Percentiles rank a stretch among this genome's conserved stretches.
phyloP scores from a whole-genome alignment of 2,797 vertebrate species.

The Coccyzus lansbergi region DNA sequence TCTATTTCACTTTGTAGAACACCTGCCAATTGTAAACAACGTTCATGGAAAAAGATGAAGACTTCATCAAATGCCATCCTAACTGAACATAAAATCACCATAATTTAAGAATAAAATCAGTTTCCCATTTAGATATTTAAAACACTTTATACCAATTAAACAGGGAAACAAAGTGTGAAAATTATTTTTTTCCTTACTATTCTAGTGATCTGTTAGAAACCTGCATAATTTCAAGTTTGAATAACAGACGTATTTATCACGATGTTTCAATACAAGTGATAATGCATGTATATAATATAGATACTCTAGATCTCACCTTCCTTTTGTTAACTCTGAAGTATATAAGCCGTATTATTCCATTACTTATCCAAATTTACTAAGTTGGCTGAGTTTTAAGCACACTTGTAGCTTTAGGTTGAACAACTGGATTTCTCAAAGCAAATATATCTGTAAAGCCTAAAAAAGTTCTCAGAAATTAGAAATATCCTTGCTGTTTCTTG shows the following conservation, averaged over 20 bases:
- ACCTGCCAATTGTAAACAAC: background rate
- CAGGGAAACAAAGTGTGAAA: background rate
- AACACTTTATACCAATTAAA: background rate
- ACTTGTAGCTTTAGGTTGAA: background rate
- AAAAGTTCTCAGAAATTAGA: background rate
- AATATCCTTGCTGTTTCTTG: background rate
- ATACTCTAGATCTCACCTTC: background rate
- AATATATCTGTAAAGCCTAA: background rate
- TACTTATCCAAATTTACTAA: background rate
- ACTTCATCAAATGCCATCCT: background rate
- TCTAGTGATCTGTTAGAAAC: background rate
- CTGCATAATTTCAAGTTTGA: background rate
- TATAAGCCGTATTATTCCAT: background rate
- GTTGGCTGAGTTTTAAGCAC: background rate
- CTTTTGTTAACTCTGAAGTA: background rate
- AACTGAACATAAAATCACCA: background rate
- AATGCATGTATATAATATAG: background rate
- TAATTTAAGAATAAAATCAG: background rate
- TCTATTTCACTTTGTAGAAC: background rate
- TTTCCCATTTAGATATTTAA: background rate
- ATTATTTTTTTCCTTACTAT: background rate
- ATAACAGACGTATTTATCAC: background rate
- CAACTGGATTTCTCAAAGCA: background rate
- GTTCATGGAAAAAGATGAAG: background rate
- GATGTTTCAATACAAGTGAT: background rate